A percentile compares a stretch with the other conserved stretches of the same genome.
These are phyloP conservation scores for Daboia siamensis DNA, from an alignment of 2,113 vertebrate species.

Conservation along the genomic window DNA sequence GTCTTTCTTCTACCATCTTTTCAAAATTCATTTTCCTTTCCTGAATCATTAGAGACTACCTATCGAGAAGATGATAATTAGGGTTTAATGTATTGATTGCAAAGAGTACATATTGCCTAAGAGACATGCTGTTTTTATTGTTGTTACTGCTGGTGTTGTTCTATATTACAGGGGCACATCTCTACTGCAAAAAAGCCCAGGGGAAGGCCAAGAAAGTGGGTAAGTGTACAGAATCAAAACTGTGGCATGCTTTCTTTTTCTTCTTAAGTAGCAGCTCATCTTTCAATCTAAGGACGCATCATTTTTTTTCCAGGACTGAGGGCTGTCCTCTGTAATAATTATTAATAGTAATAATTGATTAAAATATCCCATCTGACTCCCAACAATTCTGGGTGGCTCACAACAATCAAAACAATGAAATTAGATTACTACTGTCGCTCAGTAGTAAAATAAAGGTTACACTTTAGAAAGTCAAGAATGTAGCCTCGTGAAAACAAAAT, in stretches of 20 bases:
- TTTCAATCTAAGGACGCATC: background rate
- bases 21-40: background rate
- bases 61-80: background rate
- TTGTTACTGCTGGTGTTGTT: background rate
- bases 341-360: too few species aligned
- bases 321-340: background rate
- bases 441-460: background rate
- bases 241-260: background rate
- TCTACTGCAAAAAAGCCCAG: conserved; percentile 48
- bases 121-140: background rate
- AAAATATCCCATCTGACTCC: too few species aligned
- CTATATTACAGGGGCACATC: conserved; percentile 48
- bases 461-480: background rate
- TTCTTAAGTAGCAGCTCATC: background rate
- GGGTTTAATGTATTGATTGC: background rate
- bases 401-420: too few species aligned
- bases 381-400: too few species aligned
- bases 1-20: background rate
- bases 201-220: conserved; percentile 65
- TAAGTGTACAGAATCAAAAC: conserved; percentile 26
- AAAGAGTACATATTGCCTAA: background rate
- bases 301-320: background rate
- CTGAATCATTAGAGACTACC: background rate
- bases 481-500: background rate
- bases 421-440: too few species aligned